Conservation (phyloP, 2,888 invertebrate species). For the Ferrisia virgata region DNA sequence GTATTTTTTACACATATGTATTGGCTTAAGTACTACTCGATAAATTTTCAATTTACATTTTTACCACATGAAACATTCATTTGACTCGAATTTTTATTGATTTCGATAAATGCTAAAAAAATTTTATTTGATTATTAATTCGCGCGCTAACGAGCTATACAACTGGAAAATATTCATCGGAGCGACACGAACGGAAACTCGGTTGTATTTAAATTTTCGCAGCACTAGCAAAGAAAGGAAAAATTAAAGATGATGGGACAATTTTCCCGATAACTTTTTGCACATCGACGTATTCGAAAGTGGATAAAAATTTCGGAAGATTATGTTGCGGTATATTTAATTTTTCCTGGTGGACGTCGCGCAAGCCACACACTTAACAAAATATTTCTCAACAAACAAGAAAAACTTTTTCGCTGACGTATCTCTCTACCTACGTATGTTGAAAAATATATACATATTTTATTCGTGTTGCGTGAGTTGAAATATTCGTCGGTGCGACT, state of each 20-base stretch:
- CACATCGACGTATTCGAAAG: not conserved
- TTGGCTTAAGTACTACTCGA: too few species aligned
- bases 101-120: too few species aligned
- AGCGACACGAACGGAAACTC: not conserved
- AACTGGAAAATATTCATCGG: not conserved
- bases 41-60: too few species aligned
- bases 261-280: not conserved
- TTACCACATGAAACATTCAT: not conserved
- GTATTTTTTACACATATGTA: too few species aligned
- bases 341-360: not conserved
- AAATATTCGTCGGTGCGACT: not conserved
- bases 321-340: not conserved
- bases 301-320: not conserved
- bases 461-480: not conserved
- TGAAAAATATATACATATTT: slow-evolving; percentile 8
- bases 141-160: not conserved
- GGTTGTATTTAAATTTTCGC: not conserved
- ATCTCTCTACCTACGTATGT: not conserved
- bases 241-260: not conserved
- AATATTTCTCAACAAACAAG: not conserved
- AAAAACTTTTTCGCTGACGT: not conserved
- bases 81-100: not conserved
- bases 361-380: not conserved
- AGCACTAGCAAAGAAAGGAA: not conserved
- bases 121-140: not conserved